These are phyloP conservation scores for Apeira syringaria DNA, from an alignment of 2,888 invertebrate species.

Conservation along the genomic window DNA sequence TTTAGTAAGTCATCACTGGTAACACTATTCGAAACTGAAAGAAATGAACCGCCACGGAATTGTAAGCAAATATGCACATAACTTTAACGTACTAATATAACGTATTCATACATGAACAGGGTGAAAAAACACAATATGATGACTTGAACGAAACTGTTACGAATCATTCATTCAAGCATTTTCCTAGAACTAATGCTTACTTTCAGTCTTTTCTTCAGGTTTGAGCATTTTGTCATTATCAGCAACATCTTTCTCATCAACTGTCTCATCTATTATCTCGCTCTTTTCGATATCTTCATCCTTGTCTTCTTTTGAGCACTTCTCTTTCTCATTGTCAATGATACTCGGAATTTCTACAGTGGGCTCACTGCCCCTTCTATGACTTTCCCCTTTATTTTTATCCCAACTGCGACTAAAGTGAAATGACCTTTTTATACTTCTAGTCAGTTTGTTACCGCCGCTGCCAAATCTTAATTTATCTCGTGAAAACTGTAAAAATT, in stretches of 20 bases:
- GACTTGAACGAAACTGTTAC: no score
- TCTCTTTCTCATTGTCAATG: constrained; percentile 51
- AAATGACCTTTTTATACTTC: constrained; percentile 77
- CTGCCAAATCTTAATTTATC: constrained; percentile 76
- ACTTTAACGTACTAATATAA: no score
- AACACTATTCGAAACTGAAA: no score
- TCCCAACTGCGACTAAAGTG: constrained; percentile 76
- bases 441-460: constrained; percentile 71
- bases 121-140: no score
- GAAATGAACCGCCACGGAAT: no score
- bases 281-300: constrained; percentile 72
- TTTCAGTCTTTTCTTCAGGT: constrained; percentile 60
- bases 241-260: constrained; percentile 67
- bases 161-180: no score
- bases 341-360: constrained; percentile 58
- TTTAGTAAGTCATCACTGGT: no score
- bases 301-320: constrained; percentile 67
- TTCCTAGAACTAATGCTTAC: no score
- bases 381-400: constrained; percentile 66
- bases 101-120: no score
- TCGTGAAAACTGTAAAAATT: constrained; percentile 74
- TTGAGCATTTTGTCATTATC: constrained; percentile 64
- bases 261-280: constrained; percentile 70
- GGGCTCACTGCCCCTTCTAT: constrained; percentile 74
- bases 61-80: neutral